Percentiles rank a stretch among this genome's conserved stretches.
phyloP scores from a whole-genome alignment of 2,888 invertebrate genomes.

The Crossocerus cetratus region DNA sequence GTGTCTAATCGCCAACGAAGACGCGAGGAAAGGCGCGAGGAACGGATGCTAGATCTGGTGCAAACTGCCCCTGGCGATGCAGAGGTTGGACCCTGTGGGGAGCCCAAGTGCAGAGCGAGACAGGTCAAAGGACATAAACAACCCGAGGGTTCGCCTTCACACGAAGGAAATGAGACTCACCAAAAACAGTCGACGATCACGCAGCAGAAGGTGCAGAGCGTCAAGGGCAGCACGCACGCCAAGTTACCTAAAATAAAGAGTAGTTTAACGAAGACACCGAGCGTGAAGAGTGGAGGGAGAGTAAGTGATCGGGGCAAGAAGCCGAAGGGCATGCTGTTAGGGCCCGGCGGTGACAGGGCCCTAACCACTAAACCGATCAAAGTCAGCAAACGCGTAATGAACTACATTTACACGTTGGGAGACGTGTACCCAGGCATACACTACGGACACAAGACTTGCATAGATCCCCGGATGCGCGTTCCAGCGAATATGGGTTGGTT shows the following conservation, averaged over 20 bases:
- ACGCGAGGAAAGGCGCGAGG: constrained; percentile 47
- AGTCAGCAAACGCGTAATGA: constrained; percentile 45
- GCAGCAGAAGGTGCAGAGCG: too few relatives aligned
- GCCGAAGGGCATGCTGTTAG: neutral
- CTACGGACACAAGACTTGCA: constrained; percentile 69
- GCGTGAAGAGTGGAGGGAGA: neutral
- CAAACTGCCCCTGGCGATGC: constrained; percentile 19
- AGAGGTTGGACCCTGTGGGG: constrained; percentile 63
- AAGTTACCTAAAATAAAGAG: neutral
- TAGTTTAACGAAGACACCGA: neutral
- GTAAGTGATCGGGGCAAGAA: neutral
- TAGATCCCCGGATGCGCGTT: constrained; percentile 60
- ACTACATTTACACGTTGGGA: constrained; percentile 68
- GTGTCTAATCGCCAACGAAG: constrained; percentile 21
- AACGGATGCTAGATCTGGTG: constrained; percentile 29
- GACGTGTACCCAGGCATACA: constrained; percentile 63
- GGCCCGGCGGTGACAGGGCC: constrained; percentile 47
- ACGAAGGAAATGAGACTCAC: too few relatives aligned
- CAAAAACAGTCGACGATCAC: too few relatives aligned
- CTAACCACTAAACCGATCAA: constrained; percentile 23
- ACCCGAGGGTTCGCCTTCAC: too few relatives aligned
- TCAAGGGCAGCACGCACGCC: too few relatives aligned
- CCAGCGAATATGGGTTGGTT: constrained; percentile 74
- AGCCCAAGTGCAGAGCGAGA: constrained; percentile 60
- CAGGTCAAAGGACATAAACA: constrained; percentile 10